Evolutionary conservation across 2,797 vertebrate species (phyloP).

Genomic region (Pogonophryne albipinna): DNA sequence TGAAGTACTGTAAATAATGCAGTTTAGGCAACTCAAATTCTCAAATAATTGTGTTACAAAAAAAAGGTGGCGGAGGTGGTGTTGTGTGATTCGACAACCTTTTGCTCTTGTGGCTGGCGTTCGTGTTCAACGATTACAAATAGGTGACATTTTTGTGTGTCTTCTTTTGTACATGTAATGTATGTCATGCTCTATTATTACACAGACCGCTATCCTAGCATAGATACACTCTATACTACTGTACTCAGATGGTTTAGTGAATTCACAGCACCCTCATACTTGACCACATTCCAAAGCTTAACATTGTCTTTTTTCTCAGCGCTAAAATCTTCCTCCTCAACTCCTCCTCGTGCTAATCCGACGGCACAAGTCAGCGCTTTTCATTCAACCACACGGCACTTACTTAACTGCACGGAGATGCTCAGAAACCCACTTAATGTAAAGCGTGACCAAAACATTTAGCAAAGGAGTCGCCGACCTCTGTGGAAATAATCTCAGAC

Average conservation of each 20-base stretch:
- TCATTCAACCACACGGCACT: slow-evolving; percentile 21
- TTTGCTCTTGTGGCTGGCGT: not conserved
- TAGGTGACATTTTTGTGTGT: too few species aligned
- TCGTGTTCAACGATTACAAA: too few species aligned
- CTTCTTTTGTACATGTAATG: too few species aligned
- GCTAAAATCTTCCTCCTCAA: slow-evolving; percentile 43
- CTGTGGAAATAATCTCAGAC: slow-evolving; percentile 45
- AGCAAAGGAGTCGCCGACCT: slow-evolving; percentile 40
- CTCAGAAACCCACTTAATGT: slow-evolving; percentile 44
- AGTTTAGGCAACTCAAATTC: too few species aligned
- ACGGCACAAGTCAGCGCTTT: slow-evolving; percentile 45
- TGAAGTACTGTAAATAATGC: too few species aligned
- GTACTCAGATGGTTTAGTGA: not conserved
- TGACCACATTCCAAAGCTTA: slow-evolving; percentile 51
- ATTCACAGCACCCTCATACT: slow-evolving; percentile 21
- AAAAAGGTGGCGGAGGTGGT: too few species aligned
- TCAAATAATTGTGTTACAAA: too few species aligned
- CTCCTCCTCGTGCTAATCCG: slow-evolving; percentile 40
- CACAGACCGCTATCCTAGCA: not conserved
- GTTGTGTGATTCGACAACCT: too few species aligned
- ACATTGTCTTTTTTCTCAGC: slow-evolving; percentile 37
- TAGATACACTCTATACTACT: not conserved
- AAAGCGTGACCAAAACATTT: slow-evolving; percentile 65
- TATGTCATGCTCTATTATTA: not conserved
- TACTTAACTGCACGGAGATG: slow-evolving; percentile 33